phyloP scores from a whole-genome alignment of 92 coral and sea anemone genomes.

The Ricordea florida region DNA sequence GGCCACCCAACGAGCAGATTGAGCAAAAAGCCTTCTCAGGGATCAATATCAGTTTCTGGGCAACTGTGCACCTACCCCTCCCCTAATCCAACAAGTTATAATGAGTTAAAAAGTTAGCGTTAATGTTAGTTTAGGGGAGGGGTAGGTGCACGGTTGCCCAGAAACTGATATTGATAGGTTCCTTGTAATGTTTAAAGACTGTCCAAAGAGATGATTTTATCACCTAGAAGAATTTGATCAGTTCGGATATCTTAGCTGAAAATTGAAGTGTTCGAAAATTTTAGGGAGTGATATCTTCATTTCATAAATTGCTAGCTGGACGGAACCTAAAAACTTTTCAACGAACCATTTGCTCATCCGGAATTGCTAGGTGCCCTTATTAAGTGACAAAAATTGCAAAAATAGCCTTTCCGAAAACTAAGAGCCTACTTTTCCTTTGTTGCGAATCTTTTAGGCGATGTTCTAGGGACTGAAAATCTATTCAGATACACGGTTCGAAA shows the following conservation, averaged over 20 bases:
- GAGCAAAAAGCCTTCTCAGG: too few species aligned
- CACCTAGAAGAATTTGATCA: conserved; percentile 18
- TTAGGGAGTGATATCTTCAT: conserved; percentile 20
- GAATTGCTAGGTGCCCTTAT: background rate
- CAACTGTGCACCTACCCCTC: too few species aligned
- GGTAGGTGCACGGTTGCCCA: too few species aligned
- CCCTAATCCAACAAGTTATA: too few species aligned
- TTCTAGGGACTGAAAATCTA: too few species aligned
- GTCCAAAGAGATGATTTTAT: conserved; percentile 7
- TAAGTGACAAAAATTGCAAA: conserved; percentile 5
- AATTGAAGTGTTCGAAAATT: conserved; percentile 1
- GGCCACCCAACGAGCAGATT: too few species aligned
- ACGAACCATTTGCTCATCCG: conserved; percentile 9
- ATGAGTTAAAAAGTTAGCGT: too few species aligned
- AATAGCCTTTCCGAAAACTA: background rate
- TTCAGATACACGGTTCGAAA: too few species aligned
- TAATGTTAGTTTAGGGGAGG: too few species aligned
- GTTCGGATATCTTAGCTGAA: conserved; percentile 26
- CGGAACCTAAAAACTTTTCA: background rate
- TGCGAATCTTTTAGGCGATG: conserved; percentile 16
- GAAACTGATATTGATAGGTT: too few species aligned
- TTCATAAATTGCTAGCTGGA: conserved; percentile 28
- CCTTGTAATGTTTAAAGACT: conserved; percentile 33
- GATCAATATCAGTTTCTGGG: too few species aligned
- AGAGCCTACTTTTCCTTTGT: conserved; percentile 9